These are phyloP conservation scores for Pseudoips prasinana DNA, from an alignment of 2,888 invertebrate genomes.

Conservation along the genomic window DNA sequence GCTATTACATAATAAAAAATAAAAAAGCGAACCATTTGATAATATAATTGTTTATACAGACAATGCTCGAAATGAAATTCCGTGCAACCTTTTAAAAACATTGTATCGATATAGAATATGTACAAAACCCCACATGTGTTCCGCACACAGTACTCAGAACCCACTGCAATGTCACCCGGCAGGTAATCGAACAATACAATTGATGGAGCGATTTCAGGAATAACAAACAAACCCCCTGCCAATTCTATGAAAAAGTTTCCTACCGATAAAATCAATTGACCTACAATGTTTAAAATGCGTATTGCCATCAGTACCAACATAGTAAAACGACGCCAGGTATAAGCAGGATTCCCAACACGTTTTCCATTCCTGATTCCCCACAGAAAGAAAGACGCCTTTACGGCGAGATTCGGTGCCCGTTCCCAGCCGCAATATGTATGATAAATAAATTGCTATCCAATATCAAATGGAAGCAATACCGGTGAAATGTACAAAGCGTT, in stretches of 20 bases:
- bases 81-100: too few relatives aligned
- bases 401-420: conserved; percentile 63
- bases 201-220: conserved; percentile 21
- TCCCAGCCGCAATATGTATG: conserved; percentile 77
- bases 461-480: conserved; percentile 78
- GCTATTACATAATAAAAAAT: too few relatives aligned
- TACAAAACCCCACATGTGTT: too few relatives aligned
- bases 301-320: conserved; percentile 41
- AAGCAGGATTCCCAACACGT: conserved; percentile 71
- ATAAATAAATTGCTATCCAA: conserved; percentile 82
- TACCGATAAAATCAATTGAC: conserved; percentile 28
- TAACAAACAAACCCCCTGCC: conserved; percentile 14
- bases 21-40: too few relatives aligned
- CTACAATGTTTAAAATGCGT: conserved; percentile 28
- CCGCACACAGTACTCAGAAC: too few relatives aligned
- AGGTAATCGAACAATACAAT: conserved; percentile 29
- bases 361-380: conserved; percentile 71
- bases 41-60: too few relatives aligned
- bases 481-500: conserved; percentile 76
- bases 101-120: too few relatives aligned
- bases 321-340: conserved; percentile 46
- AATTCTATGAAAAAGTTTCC: conserved; percentile 21
- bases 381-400: conserved; percentile 64
- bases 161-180: conserved; percentile 1
- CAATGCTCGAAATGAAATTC: too few relatives aligned